Conservation (phyloP, 2,797 vertebrate species). For the Anomalospiza imberbis region DNA sequence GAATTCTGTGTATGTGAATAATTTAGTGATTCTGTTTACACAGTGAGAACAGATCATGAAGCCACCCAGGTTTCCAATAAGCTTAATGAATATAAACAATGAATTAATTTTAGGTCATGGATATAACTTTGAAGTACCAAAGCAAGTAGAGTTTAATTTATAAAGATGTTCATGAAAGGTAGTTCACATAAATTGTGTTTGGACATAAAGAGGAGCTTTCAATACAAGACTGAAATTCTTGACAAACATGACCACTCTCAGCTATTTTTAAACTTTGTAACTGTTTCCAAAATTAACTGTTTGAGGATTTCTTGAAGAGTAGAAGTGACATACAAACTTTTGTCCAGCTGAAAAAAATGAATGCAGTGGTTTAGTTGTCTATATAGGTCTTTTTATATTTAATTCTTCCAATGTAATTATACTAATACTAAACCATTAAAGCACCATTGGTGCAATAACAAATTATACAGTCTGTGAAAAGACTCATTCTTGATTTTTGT, state of each 20-base stretch:
- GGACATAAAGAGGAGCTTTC: background rate
- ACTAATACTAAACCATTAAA: background rate
- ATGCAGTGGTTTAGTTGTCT: background rate
- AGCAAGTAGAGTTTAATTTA: conserved; percentile 1
- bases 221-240: background rate
- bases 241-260: accelerated
- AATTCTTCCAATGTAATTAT: background rate
- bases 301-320: background rate
- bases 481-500: background rate
- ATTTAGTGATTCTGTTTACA: background rate
- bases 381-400: background rate
- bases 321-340: background rate
- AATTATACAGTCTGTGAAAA: background rate
- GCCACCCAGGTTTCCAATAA: background rate
- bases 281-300: background rate
- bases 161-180: background rate
- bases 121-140: conserved; percentile 3
- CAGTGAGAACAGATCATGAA: background rate
- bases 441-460: background rate
- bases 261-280: background rate
- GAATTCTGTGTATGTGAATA: background rate
- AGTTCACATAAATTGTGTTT: background rate
- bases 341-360: background rate
- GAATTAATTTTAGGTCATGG: conserved; percentile 17
- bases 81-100: background rate